These are phyloP conservation scores for Sphecodes monilicornis DNA, from an alignment of 2,888 invertebrate genomes.

Conservation along the genomic window DNA sequence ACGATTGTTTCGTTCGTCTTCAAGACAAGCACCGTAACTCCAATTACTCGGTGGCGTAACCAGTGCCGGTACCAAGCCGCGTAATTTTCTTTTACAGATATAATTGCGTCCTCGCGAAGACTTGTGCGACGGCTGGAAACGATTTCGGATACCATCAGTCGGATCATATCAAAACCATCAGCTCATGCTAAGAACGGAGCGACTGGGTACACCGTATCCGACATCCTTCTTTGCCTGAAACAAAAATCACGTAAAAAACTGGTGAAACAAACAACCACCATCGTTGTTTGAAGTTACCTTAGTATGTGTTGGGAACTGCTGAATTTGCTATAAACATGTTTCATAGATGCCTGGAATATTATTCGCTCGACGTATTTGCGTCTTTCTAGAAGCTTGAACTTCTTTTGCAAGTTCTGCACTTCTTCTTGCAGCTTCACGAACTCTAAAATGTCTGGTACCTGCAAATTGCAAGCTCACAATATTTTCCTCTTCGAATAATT, in stretches of 20 bases:
- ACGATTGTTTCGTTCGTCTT: slow-evolving; percentile 50
- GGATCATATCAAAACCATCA: neutral
- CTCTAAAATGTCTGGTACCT: slow-evolving; percentile 86
- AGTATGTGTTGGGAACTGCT: neutral
- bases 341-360: slow-evolving; percentile 29
- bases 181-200: neutral
- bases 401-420: slow-evolving; percentile 84
- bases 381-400: slow-evolving; percentile 81
- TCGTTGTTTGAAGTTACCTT: neutral
- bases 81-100: slow-evolving; percentile 66
- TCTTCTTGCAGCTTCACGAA: slow-evolving; percentile 86
- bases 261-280: too few species aligned
- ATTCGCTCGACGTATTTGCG: slow-evolving; percentile 72
- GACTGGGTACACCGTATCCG: neutral
- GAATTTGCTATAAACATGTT: neutral
- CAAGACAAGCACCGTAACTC: slow-evolving; percentile 63
- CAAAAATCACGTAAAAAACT: neutral
- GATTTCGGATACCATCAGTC: neutral
- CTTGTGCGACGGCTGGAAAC: neutral
- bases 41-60: slow-evolving; percentile 75
- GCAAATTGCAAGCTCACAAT: slow-evolving; percentile 4
- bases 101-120: slow-evolving; percentile 62
- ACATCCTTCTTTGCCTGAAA: neutral
- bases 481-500: neutral
- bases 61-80: slow-evolving; percentile 61